Evolutionary conservation across 1,140 invertebrate species (phyloP).

Genomic region (Elysia chlorotica): DNA sequence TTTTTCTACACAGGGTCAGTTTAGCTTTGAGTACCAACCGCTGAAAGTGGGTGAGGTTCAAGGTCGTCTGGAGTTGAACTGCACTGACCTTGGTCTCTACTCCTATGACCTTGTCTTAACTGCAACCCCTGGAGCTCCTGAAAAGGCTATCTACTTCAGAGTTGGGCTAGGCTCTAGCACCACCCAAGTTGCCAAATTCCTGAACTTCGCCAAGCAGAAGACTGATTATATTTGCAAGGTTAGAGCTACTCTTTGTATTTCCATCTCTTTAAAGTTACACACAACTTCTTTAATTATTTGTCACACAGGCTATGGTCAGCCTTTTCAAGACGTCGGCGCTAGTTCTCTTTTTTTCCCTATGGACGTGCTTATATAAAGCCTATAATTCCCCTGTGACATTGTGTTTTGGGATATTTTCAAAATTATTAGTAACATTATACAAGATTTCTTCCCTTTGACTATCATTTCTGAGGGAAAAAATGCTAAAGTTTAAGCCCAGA

Average conservation of each 20-base stretch:
- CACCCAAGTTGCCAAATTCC: constrained; percentile 55
- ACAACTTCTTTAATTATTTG: too few species aligned
- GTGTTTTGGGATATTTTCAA: too few species aligned
- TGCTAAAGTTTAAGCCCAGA: too few species aligned
- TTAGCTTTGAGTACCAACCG: constrained; percentile 61
- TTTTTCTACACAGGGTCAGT: constrained; percentile 44
- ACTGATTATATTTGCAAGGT: constrained; percentile 63
- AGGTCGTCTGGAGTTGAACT: constrained; percentile 55
- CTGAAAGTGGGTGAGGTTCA: constrained; percentile 53
- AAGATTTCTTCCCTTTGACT: too few species aligned
- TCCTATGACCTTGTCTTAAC: constrained; percentile 59
- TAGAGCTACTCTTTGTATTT: constrained; percentile 18
- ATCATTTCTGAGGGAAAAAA: too few species aligned
- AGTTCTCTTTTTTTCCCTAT: too few species aligned
- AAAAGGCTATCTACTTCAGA: constrained; percentile 58
- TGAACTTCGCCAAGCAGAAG: constrained; percentile 62
- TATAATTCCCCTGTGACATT: too few species aligned
- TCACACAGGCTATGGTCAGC: too few species aligned
- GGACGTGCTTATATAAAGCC: too few species aligned
- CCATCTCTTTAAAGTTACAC: too few species aligned
- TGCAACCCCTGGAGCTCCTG: constrained; percentile 53
- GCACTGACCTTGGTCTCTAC: constrained; percentile 58
- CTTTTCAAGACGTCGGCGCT: too few species aligned
- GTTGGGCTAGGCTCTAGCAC: constrained; percentile 55
- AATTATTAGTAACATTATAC: too few species aligned